Evolutionary conservation across 2,888 invertebrate species (phyloP), one percentile per base, ranked within the genome.

Genomic region (Yponomeuta malinellus): DNA sequence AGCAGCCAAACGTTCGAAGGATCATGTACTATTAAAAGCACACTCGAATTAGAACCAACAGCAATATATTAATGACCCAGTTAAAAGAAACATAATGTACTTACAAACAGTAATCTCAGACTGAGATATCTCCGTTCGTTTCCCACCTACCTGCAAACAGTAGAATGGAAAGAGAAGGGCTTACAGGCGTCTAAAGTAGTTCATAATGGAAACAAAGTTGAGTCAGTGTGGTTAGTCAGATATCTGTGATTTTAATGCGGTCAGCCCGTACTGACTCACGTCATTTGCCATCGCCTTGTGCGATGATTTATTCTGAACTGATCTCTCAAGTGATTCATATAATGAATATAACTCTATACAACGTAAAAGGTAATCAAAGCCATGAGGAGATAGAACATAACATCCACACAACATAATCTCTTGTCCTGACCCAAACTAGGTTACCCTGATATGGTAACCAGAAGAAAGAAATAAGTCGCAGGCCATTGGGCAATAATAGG

Each of bases 21-120:
- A 59, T 15, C 12, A 4, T 59, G 52, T 15, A 12, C 52, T 15
- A 59, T 59, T 59, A 59, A 59, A 59, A 59, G 52, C 52, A 15
- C 73, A 75, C 77, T 75, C 73, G 78, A 82, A 80, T 82, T 80
- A 81, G 80, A 81, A 74, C 74, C 74, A 74, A 72, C 68, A 75
- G 76, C 77, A 77, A 77, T 81, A 69, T 59, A 59, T 59, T 15
- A 59, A 59, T 74, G 80, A 77, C 80, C 79, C 74, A 79, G 72
- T 77, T 75, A 74, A 70, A 73, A 72, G 69, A 69, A 70, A 63
- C 73, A 71, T 72, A 15, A 59, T 15, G 15, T 59, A 77, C 75
- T 73, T 71, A 68, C 63, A 72, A 69, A 72, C 71, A 71, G 68
- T 33, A 65, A 29, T 65, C 65, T 29, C n/a, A 23, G 63, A 63